phyloP scores from a whole-genome alignment of 2,888 invertebrate genomes.

The Proisotoma minuta region DNA sequence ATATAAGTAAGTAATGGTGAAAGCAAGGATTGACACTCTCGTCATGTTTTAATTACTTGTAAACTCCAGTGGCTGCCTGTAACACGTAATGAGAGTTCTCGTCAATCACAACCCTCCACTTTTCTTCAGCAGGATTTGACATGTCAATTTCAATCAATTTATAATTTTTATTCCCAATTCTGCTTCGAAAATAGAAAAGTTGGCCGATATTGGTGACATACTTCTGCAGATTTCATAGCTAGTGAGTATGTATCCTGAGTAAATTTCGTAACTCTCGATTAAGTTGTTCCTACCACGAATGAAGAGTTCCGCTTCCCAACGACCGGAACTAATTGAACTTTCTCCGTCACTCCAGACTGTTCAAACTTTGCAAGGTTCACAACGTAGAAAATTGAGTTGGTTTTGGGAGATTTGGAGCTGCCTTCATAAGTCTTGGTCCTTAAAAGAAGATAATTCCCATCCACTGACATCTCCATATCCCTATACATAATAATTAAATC shows the following conservation, averaged over 20 bases:
- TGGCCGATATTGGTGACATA: conserved; percentile 84
- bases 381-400: conserved; percentile 25
- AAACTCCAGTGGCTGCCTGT: conserved; percentile 80
- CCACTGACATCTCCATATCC: conserved; percentile 26
- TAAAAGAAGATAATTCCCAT: conserved; percentile 21
- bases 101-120: conserved; percentile 76
- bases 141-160: conserved; percentile 68
- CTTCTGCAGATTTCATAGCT: conserved; percentile 27
- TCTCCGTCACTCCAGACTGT: conserved; percentile 13
- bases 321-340: conserved; percentile 9
- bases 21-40: too few species aligned
- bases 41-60: conserved; percentile 54
- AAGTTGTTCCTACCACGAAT: neutral
- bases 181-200: conserved; percentile 71
- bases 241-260: too few species aligned
- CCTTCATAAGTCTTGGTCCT: conserved; percentile 16
- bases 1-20: too few species aligned
- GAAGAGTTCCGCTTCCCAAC: neutral
- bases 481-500: neutral
- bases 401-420: conserved; percentile 15
- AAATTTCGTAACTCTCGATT: neutral
- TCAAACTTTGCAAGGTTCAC: conserved; percentile 24
- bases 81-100: conserved; percentile 82
- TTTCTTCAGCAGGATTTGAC: conserved; percentile 63
- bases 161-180: conserved; percentile 59